These are phyloP conservation scores for Rhyacophila brunnea DNA, from an alignment of 1,140 invertebrate genomes.

Conservation along the genomic window DNA sequence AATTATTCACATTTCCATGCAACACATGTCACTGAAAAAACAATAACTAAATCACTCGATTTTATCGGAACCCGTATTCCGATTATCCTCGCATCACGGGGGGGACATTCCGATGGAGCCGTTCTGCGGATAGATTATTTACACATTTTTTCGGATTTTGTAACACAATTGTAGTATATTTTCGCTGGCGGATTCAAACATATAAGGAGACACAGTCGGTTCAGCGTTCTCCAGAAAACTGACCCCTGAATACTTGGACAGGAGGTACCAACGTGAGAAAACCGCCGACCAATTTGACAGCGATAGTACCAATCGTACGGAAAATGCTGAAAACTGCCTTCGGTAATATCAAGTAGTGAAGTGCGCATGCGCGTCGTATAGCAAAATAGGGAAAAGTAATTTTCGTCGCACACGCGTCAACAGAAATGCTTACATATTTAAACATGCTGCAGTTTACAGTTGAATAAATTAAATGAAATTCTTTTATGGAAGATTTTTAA, in stretches of 20 bases:
- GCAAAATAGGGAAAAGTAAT: too few species aligned
- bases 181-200: not conserved
- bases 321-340: not conserved
- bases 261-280: constrained; percentile 15
- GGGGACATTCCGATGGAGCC: too few species aligned
- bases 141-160: not conserved
- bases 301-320: constrained; percentile 14
- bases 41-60: constrained; percentile 10
- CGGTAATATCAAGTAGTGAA: not conserved
- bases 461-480: too few species aligned
- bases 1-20: constrained; percentile 15
- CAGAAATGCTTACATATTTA: too few species aligned
- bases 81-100: not conserved
- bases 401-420: too few species aligned
- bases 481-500: too few species aligned
- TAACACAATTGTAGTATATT: not conserved
- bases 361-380: constrained; percentile 5
- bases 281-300: constrained; percentile 19
- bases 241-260: constrained; percentile 21
- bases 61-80: not conserved
- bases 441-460: too few species aligned
- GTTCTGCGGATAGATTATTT: not conserved
- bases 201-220: not conserved
- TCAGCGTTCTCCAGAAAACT: constrained; percentile 20
- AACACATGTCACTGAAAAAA: constrained; percentile 22